These are phyloP conservation scores for Aurelia sp. DNA, from an alignment of 30 jellyfish, hydroid and myxozoan species.

Conservation along the genomic window DNA sequence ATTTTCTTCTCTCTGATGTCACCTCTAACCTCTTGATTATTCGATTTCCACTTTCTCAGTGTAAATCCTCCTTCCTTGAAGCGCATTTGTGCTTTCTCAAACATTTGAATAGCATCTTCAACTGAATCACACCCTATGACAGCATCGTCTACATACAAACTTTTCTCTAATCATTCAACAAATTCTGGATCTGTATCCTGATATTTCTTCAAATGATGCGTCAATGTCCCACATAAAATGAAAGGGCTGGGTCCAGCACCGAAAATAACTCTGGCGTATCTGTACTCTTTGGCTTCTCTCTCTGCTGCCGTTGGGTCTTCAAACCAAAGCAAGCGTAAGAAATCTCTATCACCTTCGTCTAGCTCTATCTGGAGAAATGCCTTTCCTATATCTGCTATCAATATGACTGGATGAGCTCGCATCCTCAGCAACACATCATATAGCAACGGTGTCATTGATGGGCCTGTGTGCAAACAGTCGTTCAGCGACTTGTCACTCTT, in stretches of 20 bases:
- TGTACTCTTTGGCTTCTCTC: conserved; percentile 5
- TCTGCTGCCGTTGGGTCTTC: conserved; percentile 10
- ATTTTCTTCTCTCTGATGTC: neutral
- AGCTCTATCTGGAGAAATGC: conserved; percentile 39
- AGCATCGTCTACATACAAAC: conserved; percentile 27
- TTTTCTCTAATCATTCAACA: neutral
- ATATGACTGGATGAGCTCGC: conserved; percentile 10
- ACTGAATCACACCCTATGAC: conserved; percentile 20
- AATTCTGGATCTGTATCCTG: conserved; percentile 38
- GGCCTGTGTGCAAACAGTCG: conserved; percentile 70
- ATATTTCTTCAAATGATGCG: conserved; percentile 15
- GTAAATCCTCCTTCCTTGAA: conserved; percentile 30
- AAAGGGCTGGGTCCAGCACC: conserved; percentile 26
- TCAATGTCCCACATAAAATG: conserved; percentile 18
- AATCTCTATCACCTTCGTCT: conserved; percentile 38
- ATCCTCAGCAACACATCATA: conserved; percentile 47
- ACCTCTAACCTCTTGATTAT: conserved; percentile 5
- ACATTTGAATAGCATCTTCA: too few relatives aligned
- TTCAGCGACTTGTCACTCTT: conserved; percentile 48
- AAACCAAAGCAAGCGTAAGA: conserved; percentile 39
- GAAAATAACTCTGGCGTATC: conserved; percentile 15
- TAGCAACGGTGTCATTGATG: conserved; percentile 39
- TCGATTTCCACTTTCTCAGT: conserved; percentile 36
- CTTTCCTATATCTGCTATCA: conserved; percentile 42
- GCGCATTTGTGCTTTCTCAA: conserved; percentile 4